A percentile compares a stretch with the other conserved stretches of the same genome.
phyloP scores from a whole-genome alignment of 2,888 invertebrate genomes.

The Hirtodrosophila confusa region DNA sequence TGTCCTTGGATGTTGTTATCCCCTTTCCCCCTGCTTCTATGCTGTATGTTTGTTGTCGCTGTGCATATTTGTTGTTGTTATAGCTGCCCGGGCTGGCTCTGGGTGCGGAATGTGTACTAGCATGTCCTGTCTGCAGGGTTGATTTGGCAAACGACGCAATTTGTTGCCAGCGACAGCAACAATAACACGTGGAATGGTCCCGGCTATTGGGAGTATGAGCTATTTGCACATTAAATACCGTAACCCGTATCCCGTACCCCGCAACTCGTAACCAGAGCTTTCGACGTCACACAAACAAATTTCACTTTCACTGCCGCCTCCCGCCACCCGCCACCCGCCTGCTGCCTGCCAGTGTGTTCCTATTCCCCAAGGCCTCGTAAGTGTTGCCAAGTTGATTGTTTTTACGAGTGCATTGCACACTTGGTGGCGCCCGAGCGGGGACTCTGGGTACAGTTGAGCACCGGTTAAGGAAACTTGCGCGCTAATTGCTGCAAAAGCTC shows the following conservation, averaged over 20 bases:
- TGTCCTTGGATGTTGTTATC: conserved; percentile 55
- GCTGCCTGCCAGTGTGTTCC: conserved; percentile 19
- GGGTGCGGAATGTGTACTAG: conserved; percentile 31
- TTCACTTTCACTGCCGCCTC: conserved; percentile 34
- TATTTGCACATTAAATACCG: conserved; percentile 81
- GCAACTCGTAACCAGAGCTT: conserved; percentile 42
- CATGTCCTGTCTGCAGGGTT: conserved; percentile 65
- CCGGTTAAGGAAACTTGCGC: conserved; percentile 21
- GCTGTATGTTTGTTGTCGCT: conserved; percentile 58
- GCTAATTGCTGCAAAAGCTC: conserved; percentile 61
- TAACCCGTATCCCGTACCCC: conserved; percentile 43
- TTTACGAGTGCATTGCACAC: conserved; percentile 70
- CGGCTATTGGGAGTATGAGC: conserved; percentile 50
- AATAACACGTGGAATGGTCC: conserved; percentile 48
- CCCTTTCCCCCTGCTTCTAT: conserved; percentile 5
- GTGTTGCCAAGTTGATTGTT: conserved; percentile 74
- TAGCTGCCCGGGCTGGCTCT: conserved; percentile 6
- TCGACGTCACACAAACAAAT: conserved; percentile 50
- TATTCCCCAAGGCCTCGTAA: conserved; percentile 68
- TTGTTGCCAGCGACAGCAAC: conserved; percentile 62
- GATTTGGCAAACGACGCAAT: conserved; percentile 76
- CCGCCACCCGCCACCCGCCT: too few relatives aligned
- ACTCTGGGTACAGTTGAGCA: conserved; percentile 58
- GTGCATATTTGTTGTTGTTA: conserved; percentile 54
- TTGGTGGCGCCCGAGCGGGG: conserved; percentile 60